Percentiles rank a stretch among this genome's conserved stretches.
Evolutionary conservation across 2,113 vertebrate genomes (phyloP).

Genomic region (Manacus vitellinus): DNA sequence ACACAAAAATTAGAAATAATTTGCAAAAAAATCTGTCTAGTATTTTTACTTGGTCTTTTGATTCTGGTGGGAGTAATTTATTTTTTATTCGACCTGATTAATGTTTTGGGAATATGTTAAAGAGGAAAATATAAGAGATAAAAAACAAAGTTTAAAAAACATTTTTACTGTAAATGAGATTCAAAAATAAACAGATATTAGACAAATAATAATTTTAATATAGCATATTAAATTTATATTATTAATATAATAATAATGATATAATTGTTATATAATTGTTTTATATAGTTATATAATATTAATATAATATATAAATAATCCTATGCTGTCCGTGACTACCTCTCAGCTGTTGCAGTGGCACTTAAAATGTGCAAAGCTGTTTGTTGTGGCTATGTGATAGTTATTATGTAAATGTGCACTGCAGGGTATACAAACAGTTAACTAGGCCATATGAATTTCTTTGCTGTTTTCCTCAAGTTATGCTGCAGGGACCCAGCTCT

Average conservation of each 20-base stretch:
- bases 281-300: neutral
- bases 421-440: neutral
- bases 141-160: neutral
- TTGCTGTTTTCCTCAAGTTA: neutral
- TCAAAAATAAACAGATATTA: neutral
- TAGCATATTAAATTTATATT: neutral
- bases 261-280: neutral
- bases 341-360: neutral
- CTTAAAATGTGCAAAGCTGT: neutral
- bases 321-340: neutral
- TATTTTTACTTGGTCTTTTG: neutral
- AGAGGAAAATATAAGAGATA: neutral
- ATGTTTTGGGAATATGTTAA: neutral
- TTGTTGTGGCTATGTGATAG: neutral
- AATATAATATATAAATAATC: neutral
- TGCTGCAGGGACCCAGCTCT: rapidly evolving
- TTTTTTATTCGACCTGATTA: neutral
- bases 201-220: neutral
- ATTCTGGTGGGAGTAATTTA: neutral
- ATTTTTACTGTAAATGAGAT: neutral
- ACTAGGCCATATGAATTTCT: neutral
- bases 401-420: neutral
- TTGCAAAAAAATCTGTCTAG: neutral
- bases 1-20: neutral
- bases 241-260: neutral